Evolutionary conservation across 1,140 invertebrate genomes (phyloP).

Genomic region (Drosophila funebris): DNA sequence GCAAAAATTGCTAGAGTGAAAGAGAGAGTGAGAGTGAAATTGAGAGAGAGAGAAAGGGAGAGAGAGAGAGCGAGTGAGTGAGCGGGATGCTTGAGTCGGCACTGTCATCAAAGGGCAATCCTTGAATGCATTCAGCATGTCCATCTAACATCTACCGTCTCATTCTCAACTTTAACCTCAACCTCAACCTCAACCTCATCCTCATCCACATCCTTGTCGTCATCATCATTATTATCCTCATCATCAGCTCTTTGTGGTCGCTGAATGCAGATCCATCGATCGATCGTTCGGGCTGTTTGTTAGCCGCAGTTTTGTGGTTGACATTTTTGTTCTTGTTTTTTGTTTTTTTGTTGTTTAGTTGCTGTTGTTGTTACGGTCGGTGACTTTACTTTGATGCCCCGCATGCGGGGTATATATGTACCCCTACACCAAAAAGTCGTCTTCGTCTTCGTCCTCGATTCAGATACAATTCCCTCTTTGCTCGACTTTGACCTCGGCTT

Average conservation of each 20-base stretch:
- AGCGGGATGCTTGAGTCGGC: not conserved
- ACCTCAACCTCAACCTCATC: constrained; percentile 8
- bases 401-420: constrained; percentile 7
- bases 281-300: constrained; percentile 31
- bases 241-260: constrained; percentile 57
- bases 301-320: constrained; percentile 67
- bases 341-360: not conserved
- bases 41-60: too few relatives aligned
- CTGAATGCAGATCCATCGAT: constrained; percentile 50
- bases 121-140: constrained; percentile 33
- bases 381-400: constrained; percentile 71
- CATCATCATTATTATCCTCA: constrained; percentile 40
- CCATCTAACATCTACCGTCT: constrained; percentile 22
- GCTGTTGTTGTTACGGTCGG: constrained; percentile 50
- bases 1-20: constrained; percentile 7
- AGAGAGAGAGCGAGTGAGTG: not conserved
- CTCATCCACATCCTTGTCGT: constrained; percentile 26
- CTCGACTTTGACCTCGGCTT: constrained; percentile 35
- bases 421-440: not conserved
- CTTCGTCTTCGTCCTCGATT: not conserved
- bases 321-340: constrained; percentile 55
- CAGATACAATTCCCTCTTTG: constrained; percentile 10
- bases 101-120: constrained; percentile 41
- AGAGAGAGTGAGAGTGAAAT: not conserved
- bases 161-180: too few relatives aligned